phyloP scores from a whole-genome alignment of 2,797 vertebrate species.

The Champsocephalus gunnari region DNA sequence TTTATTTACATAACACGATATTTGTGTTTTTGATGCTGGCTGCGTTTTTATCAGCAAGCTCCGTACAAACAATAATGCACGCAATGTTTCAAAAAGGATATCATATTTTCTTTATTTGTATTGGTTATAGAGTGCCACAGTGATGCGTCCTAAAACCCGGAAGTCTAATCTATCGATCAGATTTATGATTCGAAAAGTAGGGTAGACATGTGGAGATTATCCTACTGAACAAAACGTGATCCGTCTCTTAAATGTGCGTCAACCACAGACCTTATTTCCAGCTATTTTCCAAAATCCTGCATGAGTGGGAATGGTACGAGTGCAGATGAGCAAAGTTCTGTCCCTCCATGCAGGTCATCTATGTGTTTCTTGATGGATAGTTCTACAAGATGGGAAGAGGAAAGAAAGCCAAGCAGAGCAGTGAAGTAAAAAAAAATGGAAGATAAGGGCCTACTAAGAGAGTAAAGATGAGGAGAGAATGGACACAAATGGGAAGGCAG shows the following conservation, averaged over 20 bases:
- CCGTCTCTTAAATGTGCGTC: no score
- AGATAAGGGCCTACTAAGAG: conserved; percentile 11
- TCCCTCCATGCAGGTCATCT: conserved; percentile 5
- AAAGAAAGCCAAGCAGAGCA: neutral
- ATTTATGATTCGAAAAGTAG: no score
- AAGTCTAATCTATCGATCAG: no score
- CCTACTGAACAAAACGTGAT: no score
- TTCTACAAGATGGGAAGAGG: neutral
- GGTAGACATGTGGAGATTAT: no score
- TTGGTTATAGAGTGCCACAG: neutral
- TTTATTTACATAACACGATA: conserved; percentile 37
- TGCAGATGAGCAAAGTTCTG: neutral
- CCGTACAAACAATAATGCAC: neutral
- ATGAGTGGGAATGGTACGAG: neutral
- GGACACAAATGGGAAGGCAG: conserved; percentile 17
- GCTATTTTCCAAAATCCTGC: no score
- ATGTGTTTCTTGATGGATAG: neutral
- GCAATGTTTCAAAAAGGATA: neutral
- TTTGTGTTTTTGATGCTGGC: conserved; percentile 16
- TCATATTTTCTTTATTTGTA: conserved; percentile 6
- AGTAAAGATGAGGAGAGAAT: conserved; percentile 12
- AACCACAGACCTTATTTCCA: no score
- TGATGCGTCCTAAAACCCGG: no score
- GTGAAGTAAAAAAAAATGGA: neutral
- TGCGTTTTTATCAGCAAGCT: conserved; percentile 20